Percentiles rank a stretch among this genome's conserved stretches.
Conservation (phyloP, 2,888 invertebrate species). For the Pseudoips prasinana region DNA sequence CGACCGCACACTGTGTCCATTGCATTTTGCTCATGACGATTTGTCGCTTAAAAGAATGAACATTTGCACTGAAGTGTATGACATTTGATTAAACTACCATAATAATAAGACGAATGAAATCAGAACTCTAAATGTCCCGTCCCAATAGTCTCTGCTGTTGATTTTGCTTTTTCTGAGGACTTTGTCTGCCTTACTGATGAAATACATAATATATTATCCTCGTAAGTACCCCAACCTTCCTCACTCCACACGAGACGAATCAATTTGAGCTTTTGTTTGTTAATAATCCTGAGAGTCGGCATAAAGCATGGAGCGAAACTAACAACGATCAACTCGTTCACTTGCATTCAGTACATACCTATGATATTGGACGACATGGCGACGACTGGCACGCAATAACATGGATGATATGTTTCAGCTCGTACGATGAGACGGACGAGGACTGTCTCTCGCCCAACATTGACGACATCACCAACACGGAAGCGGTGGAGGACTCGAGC, state of each 20-base stretch:
- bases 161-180: slow-evolving; percentile 63
- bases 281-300: slow-evolving; percentile 53
- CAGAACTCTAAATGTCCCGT: slow-evolving; percentile 26
- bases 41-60: slow-evolving; percentile 57
- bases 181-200: slow-evolving; percentile 80
- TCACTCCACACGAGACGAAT: slow-evolving; percentile 33
- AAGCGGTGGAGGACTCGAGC: slow-evolving; percentile 71
- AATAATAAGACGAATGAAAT: slow-evolving; percentile 17
- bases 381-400: slow-evolving; percentile 1
- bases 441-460: slow-evolving; percentile 86
- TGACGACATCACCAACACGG: slow-evolving; percentile 82
- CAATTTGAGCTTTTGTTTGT: slow-evolving; percentile 69
- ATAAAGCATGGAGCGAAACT: slow-evolving; percentile 73
- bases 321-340: slow-evolving; percentile 58
- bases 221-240: slow-evolving; percentile 57
- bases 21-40: slow-evolving; percentile 55
- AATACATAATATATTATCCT: slow-evolving; percentile 43
- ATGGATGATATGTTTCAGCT: slow-evolving; percentile 69
- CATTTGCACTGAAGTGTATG: slow-evolving; percentile 44
- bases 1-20: slow-evolving; percentile 33
- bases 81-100: slow-evolving; percentile 20
- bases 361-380: slow-evolving; percentile 24
- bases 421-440: slow-evolving; percentile 86
- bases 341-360: slow-evolving; percentile 75
- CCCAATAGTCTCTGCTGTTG: slow-evolving; percentile 45